Base-by-base conservation (phyloP, 2,113 vertebrate genomes). In the Calidris pygmaea region DNA sequence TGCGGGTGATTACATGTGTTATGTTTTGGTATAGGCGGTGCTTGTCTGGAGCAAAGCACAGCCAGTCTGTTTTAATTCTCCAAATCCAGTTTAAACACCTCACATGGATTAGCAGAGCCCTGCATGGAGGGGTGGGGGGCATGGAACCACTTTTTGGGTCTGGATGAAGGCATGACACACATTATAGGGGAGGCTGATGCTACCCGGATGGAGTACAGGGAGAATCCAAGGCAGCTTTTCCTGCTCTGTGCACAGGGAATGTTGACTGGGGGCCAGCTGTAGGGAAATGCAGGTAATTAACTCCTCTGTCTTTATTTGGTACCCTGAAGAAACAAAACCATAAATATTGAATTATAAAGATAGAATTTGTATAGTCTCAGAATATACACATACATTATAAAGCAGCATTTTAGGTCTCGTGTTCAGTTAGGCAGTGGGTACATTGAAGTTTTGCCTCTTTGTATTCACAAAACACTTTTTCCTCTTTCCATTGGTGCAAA, bases 61-160 rank as follows among this genome's bases (percentile, higher is more conserved):
- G 34, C 4, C 39, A 63, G 14, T 23, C 14, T 55, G 11, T 84
- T 88, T 63, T 32, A 58, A 59, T 50, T 89, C 55, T 72, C 47
- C 37, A 66, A 62, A 48, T 55, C 15, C 35, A 53, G 41, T 88
- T 82, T 30, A 70, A 89, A 60, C 39, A 50, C 15, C 17, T 67
- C 8, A 0, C 12, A 27, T 2, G 9, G 39, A 63, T 60, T 20
- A 39, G 47, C 35, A 87, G 53, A 92, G 26, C 43, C 19, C 41
- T 59, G 15, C 1, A 0, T 22, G 22, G 26, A 10, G 19, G 7
- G 9, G 6, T 2, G 3, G 27, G 14, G 8, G 27, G 20, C 12
- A 29, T 12, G 35, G n/a, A 30, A 39, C 47, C 8, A 7, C 76
- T 81, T 92, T 67, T 27, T 86, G 56, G 52, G 30, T 39, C 41